These are phyloP conservation scores for Dolichallabes microphthalmus DNA, from an alignment of 2,113 vertebrate genomes.

Conservation along the genomic window DNA sequence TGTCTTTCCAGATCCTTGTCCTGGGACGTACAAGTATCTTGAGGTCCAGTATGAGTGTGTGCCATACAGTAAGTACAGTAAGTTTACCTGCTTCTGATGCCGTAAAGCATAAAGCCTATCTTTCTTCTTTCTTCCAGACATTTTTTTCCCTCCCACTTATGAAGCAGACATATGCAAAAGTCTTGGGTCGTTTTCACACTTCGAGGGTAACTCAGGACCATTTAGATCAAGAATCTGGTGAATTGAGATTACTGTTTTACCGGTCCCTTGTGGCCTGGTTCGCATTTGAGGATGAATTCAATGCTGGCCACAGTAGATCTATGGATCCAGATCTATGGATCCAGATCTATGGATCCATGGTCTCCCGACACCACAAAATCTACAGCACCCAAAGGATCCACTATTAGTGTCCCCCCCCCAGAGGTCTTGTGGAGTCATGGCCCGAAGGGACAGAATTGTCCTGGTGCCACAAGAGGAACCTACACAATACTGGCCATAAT, in stretches of 20 bases:
- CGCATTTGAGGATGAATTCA: no score
- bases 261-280: no score
- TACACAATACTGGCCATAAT: no score
- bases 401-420: no score
- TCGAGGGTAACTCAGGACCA: not conserved
- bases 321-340: no score
- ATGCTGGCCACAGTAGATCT: no score
- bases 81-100: not conserved
- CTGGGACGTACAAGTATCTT: slow-evolving; percentile 99
- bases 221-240: not conserved
- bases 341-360: no score
- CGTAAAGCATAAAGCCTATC: not conserved
- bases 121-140: not conserved
- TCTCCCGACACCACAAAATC: no score
- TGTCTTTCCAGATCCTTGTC: slow-evolving; percentile 98
- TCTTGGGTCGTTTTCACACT: slow-evolving; percentile 11
- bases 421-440: no score
- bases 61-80: slow-evolving; percentile 97
- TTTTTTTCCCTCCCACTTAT: not conserved
- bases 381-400: no score
- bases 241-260: not conserved
- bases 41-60: slow-evolving; percentile 99
- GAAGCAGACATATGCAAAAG: not conserved
- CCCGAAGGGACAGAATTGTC: no score
- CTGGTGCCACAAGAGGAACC: no score